These are phyloP conservation scores for Acipenser ruthenus DNA, from an alignment of 2,797 vertebrate genomes.

Conservation along the genomic window DNA sequence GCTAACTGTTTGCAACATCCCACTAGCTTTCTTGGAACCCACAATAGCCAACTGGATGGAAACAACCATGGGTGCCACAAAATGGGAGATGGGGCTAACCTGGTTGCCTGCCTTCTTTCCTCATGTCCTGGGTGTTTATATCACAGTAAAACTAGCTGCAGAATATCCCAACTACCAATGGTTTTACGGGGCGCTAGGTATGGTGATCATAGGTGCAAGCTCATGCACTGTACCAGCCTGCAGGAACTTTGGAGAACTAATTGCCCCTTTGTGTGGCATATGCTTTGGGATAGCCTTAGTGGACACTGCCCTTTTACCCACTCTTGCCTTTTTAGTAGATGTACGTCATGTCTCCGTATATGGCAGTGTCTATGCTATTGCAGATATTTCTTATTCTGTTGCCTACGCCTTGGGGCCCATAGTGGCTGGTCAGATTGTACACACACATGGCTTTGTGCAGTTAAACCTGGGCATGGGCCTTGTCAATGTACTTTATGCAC, in stretches of 20 bases:
- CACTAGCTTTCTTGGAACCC: constrained; percentile 89
- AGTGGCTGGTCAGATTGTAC: constrained; percentile 88
- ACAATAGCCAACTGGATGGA: constrained; percentile 95
- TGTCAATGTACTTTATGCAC: constrained; percentile 87
- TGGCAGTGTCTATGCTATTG: constrained; percentile 90
- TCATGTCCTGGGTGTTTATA: constrained; percentile 83
- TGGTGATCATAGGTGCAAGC: constrained; percentile 88
- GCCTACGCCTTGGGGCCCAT: constrained; percentile 90
- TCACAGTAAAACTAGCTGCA: constrained; percentile 80
- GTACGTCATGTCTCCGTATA: constrained; percentile 89
- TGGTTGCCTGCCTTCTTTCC: constrained; percentile 96
- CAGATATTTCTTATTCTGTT: constrained; percentile 90
- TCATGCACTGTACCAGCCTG: constrained; percentile 87
- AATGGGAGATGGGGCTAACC: constrained; percentile 89
- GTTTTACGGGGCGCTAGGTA: constrained; percentile 87
- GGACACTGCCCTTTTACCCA: constrained; percentile 91
- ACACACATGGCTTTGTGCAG: constrained; percentile 81
- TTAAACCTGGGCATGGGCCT: constrained; percentile 94
- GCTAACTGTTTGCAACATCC: constrained; percentile 90
- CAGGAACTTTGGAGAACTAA: constrained; percentile 80
- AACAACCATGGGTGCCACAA: constrained; percentile 77
- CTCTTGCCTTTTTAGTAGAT: constrained; percentile 88
- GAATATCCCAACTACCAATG: constrained; percentile 84
- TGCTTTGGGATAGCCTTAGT: constrained; percentile 94
- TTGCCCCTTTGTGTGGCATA: constrained; percentile 81